These are phyloP conservation scores for Trogon melanurus DNA, from an alignment of 2,113 vertebrate genomes.

Conservation along the genomic window DNA sequence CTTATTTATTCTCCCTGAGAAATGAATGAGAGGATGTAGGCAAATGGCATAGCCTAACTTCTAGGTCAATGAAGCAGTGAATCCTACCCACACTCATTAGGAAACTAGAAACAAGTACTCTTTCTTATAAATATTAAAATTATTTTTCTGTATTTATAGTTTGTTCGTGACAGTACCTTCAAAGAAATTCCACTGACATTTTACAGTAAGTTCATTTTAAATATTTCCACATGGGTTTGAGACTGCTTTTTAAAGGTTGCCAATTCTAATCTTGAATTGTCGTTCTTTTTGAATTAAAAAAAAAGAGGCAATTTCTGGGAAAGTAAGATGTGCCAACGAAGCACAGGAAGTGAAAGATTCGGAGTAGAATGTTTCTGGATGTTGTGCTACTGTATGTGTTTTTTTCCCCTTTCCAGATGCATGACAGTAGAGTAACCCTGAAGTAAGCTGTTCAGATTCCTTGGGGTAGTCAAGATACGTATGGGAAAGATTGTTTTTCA, in stretches of 20 bases:
- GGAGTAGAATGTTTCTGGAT: background rate
- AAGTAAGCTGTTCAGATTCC: background rate
- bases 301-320: background rate
- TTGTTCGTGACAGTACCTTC: constrained; percentile 87
- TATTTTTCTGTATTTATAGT: constrained; percentile 76
- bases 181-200: constrained; percentile 92
- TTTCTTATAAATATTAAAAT: background rate
- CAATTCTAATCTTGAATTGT: constrained; percentile 30
- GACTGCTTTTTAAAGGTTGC: background rate
- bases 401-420: background rate
- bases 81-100: background rate
- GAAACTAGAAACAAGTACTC: background rate
- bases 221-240: background rate
- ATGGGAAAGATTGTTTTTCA: background rate
- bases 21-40: background rate
- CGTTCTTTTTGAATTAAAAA: constrained; percentile 1
- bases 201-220: constrained; percentile 86
- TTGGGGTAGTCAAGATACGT: background rate
- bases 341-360: background rate
- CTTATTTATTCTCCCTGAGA: background rate
- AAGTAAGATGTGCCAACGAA: background rate
- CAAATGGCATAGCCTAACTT: background rate
- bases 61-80: background rate
- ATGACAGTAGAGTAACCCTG: background rate
- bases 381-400: background rate